Base-by-base conservation (phyloP, 2,113 vertebrate species). In the Peromyscus leucopus region DNA sequence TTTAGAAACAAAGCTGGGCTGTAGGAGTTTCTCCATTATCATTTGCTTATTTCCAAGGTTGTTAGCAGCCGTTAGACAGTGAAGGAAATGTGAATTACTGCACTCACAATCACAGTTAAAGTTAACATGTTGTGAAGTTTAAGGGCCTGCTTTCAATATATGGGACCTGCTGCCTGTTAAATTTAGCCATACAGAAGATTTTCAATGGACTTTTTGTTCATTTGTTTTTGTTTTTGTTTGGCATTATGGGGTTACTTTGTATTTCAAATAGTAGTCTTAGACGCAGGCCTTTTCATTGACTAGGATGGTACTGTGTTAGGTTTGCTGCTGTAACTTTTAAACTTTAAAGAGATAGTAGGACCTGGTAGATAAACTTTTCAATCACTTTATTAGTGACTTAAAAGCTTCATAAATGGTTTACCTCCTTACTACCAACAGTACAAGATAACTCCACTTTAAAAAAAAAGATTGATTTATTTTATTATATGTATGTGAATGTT, bases 231-330 rank as follows among this genome's bases (percentile, higher is more conserved):
- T 74, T 69, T 9, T 65, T 19, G 36, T 74, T 74, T 39, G 17
- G 65, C 13, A 87, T 85, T 88, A 79, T 24, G 33, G 10, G 39
- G 36, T 67, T 91, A 48, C 87, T 96, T 79, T 82, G 55, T 91
- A 87, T 91, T 94, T 95, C 93, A 33, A 92, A 5, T 90, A 93
- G 51, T 95, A 46, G 51, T 86, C 31, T 95, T 22, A 75, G 22
- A 94, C 90, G 16, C 1, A 22, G 19, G 28, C 26, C 75, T 95
- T 87, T 33, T 93, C 69, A 74, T 83, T 80, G 95, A 93, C 36
- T 90, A 55, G 15, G 15, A 36, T 93, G 39, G 61, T 86, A 48
- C 10, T 86, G 0, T 89, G n/a, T 76, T 93, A n/a, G 33, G 9
- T 87, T 93, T 80, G 57, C 48, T 96, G 84, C 16, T 90, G 5